Conservation (phyloP, 2,888 invertebrate genomes). For the Drosophila cyrtoloma region DNA sequence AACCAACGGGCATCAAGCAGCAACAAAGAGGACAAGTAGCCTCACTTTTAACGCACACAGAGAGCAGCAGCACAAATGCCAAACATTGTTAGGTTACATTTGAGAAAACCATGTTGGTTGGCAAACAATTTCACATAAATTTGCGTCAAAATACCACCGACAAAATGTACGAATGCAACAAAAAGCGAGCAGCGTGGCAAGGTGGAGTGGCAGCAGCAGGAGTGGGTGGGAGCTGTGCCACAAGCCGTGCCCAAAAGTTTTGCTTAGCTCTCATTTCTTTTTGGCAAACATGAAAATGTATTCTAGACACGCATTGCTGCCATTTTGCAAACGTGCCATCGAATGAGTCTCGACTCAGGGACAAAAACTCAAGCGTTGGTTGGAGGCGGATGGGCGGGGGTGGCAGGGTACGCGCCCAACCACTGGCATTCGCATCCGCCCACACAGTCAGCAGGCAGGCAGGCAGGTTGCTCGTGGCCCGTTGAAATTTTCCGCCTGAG, state of each 20-base stretch:
- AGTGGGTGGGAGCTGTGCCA: constrained; percentile 9
- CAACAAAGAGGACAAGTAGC: background rate
- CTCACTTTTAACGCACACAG: constrained; percentile 10
- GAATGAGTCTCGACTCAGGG: constrained; percentile 67
- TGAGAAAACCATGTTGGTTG: constrained; percentile 61
- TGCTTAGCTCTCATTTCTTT: constrained; percentile 52
- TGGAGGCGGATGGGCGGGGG: background rate
- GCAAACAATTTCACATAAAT: constrained; percentile 75
- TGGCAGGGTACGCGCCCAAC: constrained; percentile 13
- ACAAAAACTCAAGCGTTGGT: constrained; percentile 7
- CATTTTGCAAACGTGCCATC: constrained; percentile 85
- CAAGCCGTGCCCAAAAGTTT: constrained; percentile 52
- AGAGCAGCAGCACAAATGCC: constrained; percentile 1
- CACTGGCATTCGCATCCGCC: constrained; percentile 62
- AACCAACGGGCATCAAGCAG: constrained; percentile 8
- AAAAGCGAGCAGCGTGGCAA: constrained; percentile 27
- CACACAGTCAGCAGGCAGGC: constrained; percentile 44
- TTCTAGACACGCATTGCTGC: constrained; percentile 84
- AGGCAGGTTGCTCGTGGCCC: constrained; percentile 13
- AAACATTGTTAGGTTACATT: constrained; percentile 59
- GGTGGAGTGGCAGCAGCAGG: background rate
- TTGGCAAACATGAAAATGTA: constrained; percentile 82
- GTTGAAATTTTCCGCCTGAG: constrained; percentile 56
- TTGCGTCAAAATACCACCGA: constrained; percentile 63
- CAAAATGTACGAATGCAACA: constrained; percentile 65